phyloP scores from a whole-genome alignment of 2,888 invertebrate genomes.

The Nomada goodeniana region DNA sequence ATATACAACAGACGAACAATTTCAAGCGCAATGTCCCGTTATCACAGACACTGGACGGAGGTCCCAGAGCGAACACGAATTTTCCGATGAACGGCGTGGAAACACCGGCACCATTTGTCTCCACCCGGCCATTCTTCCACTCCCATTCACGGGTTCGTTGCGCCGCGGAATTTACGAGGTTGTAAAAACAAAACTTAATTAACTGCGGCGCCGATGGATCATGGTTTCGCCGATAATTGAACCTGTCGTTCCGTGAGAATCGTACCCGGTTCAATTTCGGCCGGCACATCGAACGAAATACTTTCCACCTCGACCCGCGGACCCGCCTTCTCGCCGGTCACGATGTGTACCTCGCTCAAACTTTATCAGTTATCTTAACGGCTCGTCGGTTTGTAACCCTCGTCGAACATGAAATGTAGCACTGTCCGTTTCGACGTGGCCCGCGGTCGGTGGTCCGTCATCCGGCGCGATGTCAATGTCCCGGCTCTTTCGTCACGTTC shows the following conservation, averaged over 20 bases:
- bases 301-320: neutral
- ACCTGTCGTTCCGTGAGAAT: conserved; percentile 44
- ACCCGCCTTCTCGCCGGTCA: neutral
- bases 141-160: conserved; percentile 23
- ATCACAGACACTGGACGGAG: neutral
- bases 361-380: conserved; percentile 34
- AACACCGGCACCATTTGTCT: conserved; percentile 32
- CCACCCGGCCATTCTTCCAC: neutral
- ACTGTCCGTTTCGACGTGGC: conserved; percentile 45
- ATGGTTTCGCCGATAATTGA: conserved; percentile 61
- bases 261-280: conserved; percentile 22
- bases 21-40: no score
- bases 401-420: conserved; percentile 39
- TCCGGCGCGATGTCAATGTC: conserved; percentile 60
- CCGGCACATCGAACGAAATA: neutral
- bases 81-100: conserved; percentile 7
- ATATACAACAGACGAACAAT: no score
- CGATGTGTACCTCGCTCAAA: conserved; percentile 2
- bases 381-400: conserved; percentile 46
- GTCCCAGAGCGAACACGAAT: conserved; percentile 5
- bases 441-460: conserved; percentile 30
- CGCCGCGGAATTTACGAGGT: conserved; percentile 50
- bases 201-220: conserved; percentile 53
- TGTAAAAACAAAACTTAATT: conserved; percentile 61
- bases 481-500: conserved; percentile 62